Evolutionary conservation across 2,113 vertebrate genomes (phyloP), one percentile per base, ranked within the genome.

Genomic region (Ophthalmolycus amberensis): DNA sequence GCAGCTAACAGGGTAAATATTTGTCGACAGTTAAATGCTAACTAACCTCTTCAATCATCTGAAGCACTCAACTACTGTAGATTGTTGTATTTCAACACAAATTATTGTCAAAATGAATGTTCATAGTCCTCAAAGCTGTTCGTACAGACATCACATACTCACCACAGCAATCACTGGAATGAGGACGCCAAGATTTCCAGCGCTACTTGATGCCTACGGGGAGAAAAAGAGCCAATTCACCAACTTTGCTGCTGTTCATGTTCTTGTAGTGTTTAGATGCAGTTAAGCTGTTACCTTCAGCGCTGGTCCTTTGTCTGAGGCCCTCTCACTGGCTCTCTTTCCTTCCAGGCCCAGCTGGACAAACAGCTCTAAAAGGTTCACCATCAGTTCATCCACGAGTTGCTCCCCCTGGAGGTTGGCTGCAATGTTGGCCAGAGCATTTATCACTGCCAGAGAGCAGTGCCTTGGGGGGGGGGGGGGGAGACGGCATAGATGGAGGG

Each of bases 141-240:
- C 38, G 15, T 50, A 52, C 59, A 77, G 22, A 82, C 38, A 34
- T 71, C 3, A 75, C 27, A 71, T 14, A 85, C 98, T 98, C 90
- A 99, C 97, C 97, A 99, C 98, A 87, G 98, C 98, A 85, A 99
- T 99, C 16, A 99, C 98, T 64, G 98, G 98, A 87, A 99, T 99
- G 48, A 99, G 97, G 50, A 99, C 97, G 29, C 98, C 98, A 67
- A 99, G 95, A 93, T 99, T 99, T 6, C 98, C 98, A 3, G 98
- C 98, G 0, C 98, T 99, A 77, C 98, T 98, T 12, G 98, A 99
- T 54, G 98, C 97, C 98, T 99, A 76, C 76, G 75, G 80, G 80
- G 80, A 93, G 58, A 92, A 68, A 56, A 82, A 40, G 14, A 84
- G 32, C 15, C 9, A 62, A 32, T 75, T 42, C 15, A 59, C n/a